phyloP scores from a whole-genome alignment of 2,888 invertebrate species.

The Serrognathus titanus region DNA sequence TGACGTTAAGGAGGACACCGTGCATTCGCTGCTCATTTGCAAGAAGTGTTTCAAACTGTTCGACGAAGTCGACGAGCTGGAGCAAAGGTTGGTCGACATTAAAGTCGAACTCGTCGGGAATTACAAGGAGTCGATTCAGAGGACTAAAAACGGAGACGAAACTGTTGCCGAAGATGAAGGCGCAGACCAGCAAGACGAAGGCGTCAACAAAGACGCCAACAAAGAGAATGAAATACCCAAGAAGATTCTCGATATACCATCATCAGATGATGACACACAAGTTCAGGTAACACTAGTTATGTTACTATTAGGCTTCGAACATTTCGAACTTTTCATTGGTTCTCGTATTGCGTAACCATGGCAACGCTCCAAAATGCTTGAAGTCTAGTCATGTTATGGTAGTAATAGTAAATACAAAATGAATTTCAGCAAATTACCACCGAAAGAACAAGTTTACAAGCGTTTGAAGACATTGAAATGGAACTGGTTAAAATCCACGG shows the following conservation, averaged over 20 bases:
- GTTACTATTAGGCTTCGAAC: too few relatives aligned
- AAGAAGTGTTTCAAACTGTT: slow-evolving; percentile 65
- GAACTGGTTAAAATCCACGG: slow-evolving; percentile 44
- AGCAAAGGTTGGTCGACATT: slow-evolving; percentile 51
- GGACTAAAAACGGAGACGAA: slow-evolving; percentile 24
- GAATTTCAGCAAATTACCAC: slow-evolving; percentile 4
- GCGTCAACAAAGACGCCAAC: slow-evolving; percentile 19
- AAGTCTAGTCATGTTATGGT: too few relatives aligned
- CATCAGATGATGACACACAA: slow-evolving; percentile 41
- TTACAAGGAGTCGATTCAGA: slow-evolving; percentile 40
- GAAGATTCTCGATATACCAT: slow-evolving; percentile 45
- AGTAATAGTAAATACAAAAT: too few relatives aligned
- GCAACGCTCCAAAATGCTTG: too few relatives aligned
- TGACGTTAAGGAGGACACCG: slow-evolving; percentile 52
- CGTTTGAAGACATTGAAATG: slow-evolving; percentile 46
- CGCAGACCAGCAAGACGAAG: slow-evolving; percentile 23
- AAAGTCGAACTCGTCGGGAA: slow-evolving; percentile 54
- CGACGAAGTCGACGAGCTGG: slow-evolving; percentile 60
- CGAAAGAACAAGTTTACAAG: slow-evolving; percentile 27
- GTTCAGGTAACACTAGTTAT: neutral
- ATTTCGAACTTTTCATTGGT: too few relatives aligned
- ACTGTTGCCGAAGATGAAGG: slow-evolving; percentile 28
- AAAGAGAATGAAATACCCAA: slow-evolving; percentile 38
- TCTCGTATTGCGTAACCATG: too few relatives aligned
- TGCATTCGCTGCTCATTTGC: slow-evolving; percentile 60